A percentile compares a stretch with the other conserved stretches of the same genome.
phyloP scores from a whole-genome alignment of 2,797 vertebrate genomes.

The Chrosomus eos region DNA sequence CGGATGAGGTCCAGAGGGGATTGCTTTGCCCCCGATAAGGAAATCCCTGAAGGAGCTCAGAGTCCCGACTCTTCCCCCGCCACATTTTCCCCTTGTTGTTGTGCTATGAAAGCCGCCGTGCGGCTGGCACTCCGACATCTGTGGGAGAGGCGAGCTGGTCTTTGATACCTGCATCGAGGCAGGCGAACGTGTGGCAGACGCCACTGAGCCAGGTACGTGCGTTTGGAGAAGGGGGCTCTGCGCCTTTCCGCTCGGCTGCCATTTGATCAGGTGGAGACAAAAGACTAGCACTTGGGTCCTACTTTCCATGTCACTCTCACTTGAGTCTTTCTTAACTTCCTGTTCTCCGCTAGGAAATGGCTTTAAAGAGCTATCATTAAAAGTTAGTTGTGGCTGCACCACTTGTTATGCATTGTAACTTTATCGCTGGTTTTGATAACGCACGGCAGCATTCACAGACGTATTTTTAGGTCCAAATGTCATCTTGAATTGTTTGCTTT shows the following conservation, averaged over 20 bases:
- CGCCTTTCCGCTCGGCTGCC: conserved; percentile 54
- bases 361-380: conserved; percentile 64
- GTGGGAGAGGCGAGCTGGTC: conserved; percentile 56
- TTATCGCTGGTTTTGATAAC: conserved; percentile 56
- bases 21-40: conserved; percentile 61
- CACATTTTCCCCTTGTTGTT: conserved; percentile 53
- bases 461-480: conserved; percentile 58
- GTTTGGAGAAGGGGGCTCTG: conserved; percentile 48
- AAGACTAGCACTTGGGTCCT: conserved; percentile 60
- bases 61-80: conserved; percentile 50
- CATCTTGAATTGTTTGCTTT: conserved; percentile 42
- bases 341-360: conserved; percentile 41
- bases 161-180: conserved; percentile 60
- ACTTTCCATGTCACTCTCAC: conserved; percentile 58
- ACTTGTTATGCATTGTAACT: conserved; percentile 51
- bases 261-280: conserved; percentile 64
- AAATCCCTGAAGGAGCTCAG: conserved; percentile 61
- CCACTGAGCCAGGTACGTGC: conserved; percentile 47
- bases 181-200: conserved; percentile 48
- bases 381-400: conserved; percentile 57
- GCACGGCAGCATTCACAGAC: conserved; percentile 28
- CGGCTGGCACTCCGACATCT: conserved; percentile 48
- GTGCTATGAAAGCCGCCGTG: conserved; percentile 60
- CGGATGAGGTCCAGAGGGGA: conserved; percentile 60
- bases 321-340: conserved; percentile 48